Evolutionary conservation across 2,797 vertebrate genomes (phyloP).

Genomic region (Bufotes viridis): DNA sequence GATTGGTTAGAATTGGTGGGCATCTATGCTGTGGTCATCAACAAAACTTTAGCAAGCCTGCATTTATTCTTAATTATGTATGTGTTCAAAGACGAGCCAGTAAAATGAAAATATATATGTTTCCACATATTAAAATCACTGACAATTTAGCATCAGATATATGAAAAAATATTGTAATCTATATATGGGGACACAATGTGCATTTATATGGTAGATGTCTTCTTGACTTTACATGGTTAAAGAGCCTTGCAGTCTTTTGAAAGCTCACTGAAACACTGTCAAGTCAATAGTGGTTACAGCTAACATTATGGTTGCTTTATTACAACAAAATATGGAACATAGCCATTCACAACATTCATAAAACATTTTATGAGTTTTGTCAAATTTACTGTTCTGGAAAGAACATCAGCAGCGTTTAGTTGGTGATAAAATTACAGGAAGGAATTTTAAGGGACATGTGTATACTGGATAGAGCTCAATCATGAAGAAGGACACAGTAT

Average conservation of each 20-base stretch:
- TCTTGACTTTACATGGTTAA: constrained; percentile 7
- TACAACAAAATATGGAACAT: constrained; percentile 57
- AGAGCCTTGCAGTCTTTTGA: neutral
- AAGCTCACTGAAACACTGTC: constrained; percentile 13
- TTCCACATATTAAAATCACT: no score
- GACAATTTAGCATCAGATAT: no score
- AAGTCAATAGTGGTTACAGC: constrained; percentile 52
- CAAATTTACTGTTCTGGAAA: constrained; percentile 56
- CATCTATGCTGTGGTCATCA: no score
- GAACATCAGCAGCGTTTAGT: constrained; percentile 50
- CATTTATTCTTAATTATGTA: no score
- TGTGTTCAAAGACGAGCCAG: no score
- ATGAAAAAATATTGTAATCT: neutral
- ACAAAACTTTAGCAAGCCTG: no score
- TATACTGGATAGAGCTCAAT: constrained; percentile 2
- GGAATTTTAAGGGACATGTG: constrained; percentile 16
- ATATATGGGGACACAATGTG: neutral
- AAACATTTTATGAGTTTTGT: constrained; percentile 57
- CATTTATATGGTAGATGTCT: neutral
- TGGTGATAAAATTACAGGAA: constrained; percentile 31
- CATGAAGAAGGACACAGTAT: neutral
- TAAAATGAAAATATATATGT: no score
- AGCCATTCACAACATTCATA: constrained; percentile 58
- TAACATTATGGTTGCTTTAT: constrained; percentile 49
- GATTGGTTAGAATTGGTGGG: no score